Conservation (phyloP, 2,888 invertebrate genomes). For the Nezara viridula region DNA sequence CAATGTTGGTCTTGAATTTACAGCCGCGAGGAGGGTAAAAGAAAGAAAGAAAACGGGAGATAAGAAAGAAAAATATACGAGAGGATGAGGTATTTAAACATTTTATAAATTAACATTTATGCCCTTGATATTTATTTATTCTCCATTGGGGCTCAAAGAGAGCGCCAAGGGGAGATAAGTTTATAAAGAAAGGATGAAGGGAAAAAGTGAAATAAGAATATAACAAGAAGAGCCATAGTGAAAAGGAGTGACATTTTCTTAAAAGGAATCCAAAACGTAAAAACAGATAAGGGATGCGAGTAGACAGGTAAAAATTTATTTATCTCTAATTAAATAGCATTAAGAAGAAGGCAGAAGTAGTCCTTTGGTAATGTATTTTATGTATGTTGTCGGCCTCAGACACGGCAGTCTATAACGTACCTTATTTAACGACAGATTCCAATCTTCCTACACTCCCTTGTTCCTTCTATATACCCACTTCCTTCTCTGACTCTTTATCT, state of each 20-base stretch:
- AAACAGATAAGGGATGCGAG: slow-evolving; percentile 53
- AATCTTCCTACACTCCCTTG: slow-evolving; percentile 42
- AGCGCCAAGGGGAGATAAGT: background rate
- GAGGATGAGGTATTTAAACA: slow-evolving; percentile 8
- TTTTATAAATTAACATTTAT: slow-evolving; percentile 41
- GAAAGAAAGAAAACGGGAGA: background rate
- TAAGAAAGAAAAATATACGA: slow-evolving; percentile 24
- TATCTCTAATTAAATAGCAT: slow-evolving; percentile 59
- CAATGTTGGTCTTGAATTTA: slow-evolving; percentile 29
- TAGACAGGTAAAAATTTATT: slow-evolving; percentile 57
- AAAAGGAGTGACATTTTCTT: slow-evolving; percentile 56
- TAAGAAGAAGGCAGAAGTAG: background rate
- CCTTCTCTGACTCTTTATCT: background rate
- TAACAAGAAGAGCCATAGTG: slow-evolving; percentile 12
- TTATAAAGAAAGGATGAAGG: background rate
- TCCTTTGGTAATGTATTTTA: slow-evolving; percentile 56
- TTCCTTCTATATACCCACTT: slow-evolving; percentile 1
- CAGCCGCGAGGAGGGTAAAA: background rate
- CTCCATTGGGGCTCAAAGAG: background rate
- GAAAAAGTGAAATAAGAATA: slow-evolving; percentile 43
- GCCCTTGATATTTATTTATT: slow-evolving; percentile 39
- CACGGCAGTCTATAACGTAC: background rate
- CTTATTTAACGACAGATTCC: slow-evolving; percentile 49
- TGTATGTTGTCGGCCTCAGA: slow-evolving; percentile 43
- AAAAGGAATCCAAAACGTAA: slow-evolving; percentile 56